Conservation (phyloP, 2,797 vertebrate genomes). For the Pseudochaenichthys georgianus region DNA sequence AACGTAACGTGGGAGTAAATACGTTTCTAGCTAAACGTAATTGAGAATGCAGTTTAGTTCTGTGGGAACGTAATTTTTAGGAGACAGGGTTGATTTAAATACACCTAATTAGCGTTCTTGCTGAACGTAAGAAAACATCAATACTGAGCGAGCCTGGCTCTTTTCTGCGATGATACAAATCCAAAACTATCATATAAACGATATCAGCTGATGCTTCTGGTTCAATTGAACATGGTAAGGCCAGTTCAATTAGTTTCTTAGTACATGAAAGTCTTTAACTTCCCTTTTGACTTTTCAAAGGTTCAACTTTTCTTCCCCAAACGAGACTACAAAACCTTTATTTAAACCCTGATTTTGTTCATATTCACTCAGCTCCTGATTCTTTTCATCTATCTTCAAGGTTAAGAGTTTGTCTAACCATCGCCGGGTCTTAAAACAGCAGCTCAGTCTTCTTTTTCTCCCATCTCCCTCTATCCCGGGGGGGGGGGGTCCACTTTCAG, state of each 20-base stretch:
- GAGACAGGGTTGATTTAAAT: too few species aligned
- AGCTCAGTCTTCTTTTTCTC: constrained; percentile 17
- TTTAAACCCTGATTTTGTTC: constrained; percentile 47
- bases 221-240: constrained; percentile 19
- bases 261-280: constrained; percentile 42
- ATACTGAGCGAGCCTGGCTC: not conserved
- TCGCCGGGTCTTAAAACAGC: constrained; percentile 24
- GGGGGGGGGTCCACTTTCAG: constrained; percentile 34
- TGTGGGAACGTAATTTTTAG: too few species aligned
- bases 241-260: constrained; percentile 23
- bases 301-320: constrained; percentile 43
- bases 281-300: constrained; percentile 44
- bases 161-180: constrained; percentile 8
- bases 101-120: not conserved
- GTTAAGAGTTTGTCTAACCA: constrained; percentile 60
- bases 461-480: constrained; percentile 34
- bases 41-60: too few species aligned
- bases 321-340: constrained; percentile 30
- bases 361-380: not conserved
- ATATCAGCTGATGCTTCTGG: constrained; percentile 24
- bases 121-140: not conserved
- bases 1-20: too few species aligned
- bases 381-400: constrained; percentile 61
- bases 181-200: not conserved
- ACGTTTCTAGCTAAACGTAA: too few species aligned